Conservation (phyloP, 2,797 vertebrate species). For the Holocentrus rufus region DNA sequence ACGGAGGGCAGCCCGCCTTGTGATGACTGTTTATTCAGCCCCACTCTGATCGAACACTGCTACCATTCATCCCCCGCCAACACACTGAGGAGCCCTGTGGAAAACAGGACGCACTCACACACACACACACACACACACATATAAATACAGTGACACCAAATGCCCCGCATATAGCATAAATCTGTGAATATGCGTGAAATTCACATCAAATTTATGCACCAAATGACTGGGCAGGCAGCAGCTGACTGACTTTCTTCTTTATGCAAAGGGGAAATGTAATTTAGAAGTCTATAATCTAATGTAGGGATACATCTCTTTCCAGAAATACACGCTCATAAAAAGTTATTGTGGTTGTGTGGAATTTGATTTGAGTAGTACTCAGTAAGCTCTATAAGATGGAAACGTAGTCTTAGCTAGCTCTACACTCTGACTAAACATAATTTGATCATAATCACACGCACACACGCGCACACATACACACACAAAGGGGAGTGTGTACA, state of each 20-base stretch:
- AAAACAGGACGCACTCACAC: slow-evolving; percentile 44
- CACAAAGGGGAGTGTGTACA: slow-evolving; percentile 44
- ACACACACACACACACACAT: slow-evolving; percentile 13
- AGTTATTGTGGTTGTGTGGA: no score
- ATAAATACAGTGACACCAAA: background rate
- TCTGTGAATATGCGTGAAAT: no score
- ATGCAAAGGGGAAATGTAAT: no score
- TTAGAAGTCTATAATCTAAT: no score
- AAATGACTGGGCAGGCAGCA: no score
- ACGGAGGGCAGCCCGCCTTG: slow-evolving; percentile 48
- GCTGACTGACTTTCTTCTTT: no score
- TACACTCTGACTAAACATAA: background rate
- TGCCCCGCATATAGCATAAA: no score
- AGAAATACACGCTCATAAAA: no score
- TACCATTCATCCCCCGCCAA: slow-evolving; percentile 69
- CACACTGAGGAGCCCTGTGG: slow-evolving; percentile 39
- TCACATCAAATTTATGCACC: no score
- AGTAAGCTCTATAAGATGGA: no score
- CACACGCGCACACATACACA: slow-evolving; percentile 6
- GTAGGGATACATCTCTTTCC: no score
- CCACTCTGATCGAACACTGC: slow-evolving; percentile 72
- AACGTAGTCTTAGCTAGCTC: no score
- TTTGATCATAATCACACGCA: background rate
- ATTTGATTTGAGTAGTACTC: background rate
- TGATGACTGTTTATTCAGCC: slow-evolving; percentile 74